Percentiles rank a stretch among this genome's conserved stretches.
phyloP scores from a whole-genome alignment of 1,140 invertebrate genomes.

The Drosophila ercepeae region DNA sequence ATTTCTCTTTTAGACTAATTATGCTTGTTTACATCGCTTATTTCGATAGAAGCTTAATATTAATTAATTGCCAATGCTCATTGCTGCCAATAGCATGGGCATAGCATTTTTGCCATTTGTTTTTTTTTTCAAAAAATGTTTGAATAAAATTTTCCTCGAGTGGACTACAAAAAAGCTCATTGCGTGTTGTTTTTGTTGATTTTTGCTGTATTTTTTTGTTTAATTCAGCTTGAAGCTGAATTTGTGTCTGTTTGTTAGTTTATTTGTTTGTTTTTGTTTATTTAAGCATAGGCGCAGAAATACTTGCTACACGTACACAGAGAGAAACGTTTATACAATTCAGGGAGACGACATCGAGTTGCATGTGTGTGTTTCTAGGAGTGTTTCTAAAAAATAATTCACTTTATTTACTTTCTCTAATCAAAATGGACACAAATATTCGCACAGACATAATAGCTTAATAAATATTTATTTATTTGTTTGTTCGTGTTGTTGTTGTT shows the following conservation, averaged over 20 bases:
- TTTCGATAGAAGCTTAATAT: conserved; percentile 65
- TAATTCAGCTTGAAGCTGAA: conserved; percentile 35
- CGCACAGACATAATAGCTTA: conserved; percentile 48
- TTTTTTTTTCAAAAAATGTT: too few species aligned
- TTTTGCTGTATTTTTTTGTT: conserved; percentile 23
- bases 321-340: conserved; percentile 32
- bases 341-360: conserved; percentile 42
- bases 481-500: conserved; percentile 15
- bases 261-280: conserved; percentile 23
- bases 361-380: conserved; percentile 17
- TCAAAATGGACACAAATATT: conserved; percentile 50
- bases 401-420: conserved; percentile 28
- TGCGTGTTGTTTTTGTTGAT: conserved; percentile 38
- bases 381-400: conserved; percentile 41
- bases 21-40: conserved; percentile 50
- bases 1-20: conserved; percentile 43
- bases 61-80: conserved; percentile 53
- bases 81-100: conserved; percentile 7
- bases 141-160: conserved; percentile 28
- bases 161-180: conserved; percentile 72
- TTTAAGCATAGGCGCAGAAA: conserved; percentile 60
- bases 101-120: conserved; percentile 25
- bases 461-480: conserved; percentile 49
- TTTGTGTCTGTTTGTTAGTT: too few species aligned
- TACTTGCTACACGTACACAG: conserved; percentile 60